Conservation (phyloP, 1,140 invertebrate genomes). For the Ganaspis sp. region DNA sequence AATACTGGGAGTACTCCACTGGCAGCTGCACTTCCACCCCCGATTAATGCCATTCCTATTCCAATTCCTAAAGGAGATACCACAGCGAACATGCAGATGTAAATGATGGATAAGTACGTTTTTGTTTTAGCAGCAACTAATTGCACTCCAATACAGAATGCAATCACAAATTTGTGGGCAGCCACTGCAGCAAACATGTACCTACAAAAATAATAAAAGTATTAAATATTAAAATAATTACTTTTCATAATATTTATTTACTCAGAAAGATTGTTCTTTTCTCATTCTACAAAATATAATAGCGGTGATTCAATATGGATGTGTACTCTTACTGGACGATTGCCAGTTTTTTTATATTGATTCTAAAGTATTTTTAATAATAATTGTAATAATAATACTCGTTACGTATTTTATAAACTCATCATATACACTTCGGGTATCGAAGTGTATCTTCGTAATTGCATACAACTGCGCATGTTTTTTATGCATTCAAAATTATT, state of each 20-base stretch:
- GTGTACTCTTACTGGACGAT: no score
- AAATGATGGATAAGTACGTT: conserved; percentile 79
- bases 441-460: no score
- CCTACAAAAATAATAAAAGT: conserved; percentile 65
- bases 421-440: no score
- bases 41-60: conserved; percentile 81
- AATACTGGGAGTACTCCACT: conserved; percentile 78
- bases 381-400: no score
- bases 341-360: no score
- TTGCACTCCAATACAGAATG: conserved; percentile 90
- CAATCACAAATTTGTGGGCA: conserved; percentile 93
- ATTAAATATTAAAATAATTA: conserved; percentile 21
- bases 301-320: no score
- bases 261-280: background rate
- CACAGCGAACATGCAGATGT: conserved; percentile 86
- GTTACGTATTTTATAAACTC: no score
- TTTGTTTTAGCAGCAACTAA: conserved; percentile 83
- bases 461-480: no score
- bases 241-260: conserved; percentile 27
- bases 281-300: no score
- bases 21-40: conserved; percentile 77
- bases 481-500: no score
- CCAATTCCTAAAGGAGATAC: conserved; percentile 87
- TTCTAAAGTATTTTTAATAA: no score
- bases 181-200: conserved; percentile 90